A percentile compares a stretch with the other conserved stretches of the same genome.
Evolutionary conservation across 2,888 invertebrate species (phyloP).

Genomic region (Aleiodes leptofemur): DNA sequence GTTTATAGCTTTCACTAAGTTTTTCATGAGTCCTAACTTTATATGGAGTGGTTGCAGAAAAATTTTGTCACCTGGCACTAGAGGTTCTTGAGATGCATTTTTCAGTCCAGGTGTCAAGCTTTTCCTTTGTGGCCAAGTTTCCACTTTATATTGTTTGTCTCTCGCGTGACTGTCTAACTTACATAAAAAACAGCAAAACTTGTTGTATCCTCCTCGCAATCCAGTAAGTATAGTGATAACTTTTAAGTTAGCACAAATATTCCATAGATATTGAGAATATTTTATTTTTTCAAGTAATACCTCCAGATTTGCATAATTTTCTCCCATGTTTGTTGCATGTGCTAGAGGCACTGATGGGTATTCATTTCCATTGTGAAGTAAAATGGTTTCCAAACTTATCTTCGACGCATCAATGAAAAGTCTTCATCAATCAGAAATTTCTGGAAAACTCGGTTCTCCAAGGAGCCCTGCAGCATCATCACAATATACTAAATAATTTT

Average conservation of each 20-base stretch:
- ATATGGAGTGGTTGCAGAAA: constrained; percentile 39
- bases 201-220: constrained; percentile 54
- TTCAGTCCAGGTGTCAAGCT: constrained; percentile 29
- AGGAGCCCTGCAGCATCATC: constrained; percentile 39
- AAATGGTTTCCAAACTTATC: constrained; percentile 57
- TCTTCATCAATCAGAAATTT: constrained; percentile 46
- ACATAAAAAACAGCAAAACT: constrained; percentile 49
- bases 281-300: constrained; percentile 36
- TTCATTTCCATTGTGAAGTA: constrained; percentile 63
- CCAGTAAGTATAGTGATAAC: constrained; percentile 61
- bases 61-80: constrained; percentile 41
- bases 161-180: constrained; percentile 41
- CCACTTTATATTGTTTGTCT: constrained; percentile 34
- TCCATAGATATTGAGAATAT: constrained; percentile 54
- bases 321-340: constrained; percentile 57
- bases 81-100: constrained; percentile 32
- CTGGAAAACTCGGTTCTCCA: constrained; percentile 37
- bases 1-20: constrained; percentile 55
- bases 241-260: constrained; percentile 64
- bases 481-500: constrained; percentile 48
- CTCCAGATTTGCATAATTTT: constrained; percentile 53
- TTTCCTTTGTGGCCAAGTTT: constrained; percentile 35
- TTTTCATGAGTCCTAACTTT: constrained; percentile 61
- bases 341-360: constrained; percentile 60
- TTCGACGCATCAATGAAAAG: constrained; percentile 59